Base-by-base conservation (phyloP, 2,113 vertebrate species). In the Xenus cinereus region DNA sequence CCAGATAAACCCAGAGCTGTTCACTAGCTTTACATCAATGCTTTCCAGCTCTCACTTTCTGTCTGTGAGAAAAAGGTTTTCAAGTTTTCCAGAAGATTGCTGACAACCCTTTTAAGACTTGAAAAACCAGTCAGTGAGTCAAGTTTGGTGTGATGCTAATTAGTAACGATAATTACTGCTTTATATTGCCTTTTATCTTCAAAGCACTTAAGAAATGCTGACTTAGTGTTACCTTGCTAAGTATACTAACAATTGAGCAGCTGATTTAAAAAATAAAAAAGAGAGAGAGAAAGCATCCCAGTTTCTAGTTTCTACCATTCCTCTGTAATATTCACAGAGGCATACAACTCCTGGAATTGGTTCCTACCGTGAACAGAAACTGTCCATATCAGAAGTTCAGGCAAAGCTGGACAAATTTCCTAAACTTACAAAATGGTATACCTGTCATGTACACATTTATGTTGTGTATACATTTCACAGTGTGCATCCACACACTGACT, bases 111-210 rank as follows among this genome's bases (percentile, higher is more conserved):
- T 77, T 87, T 51, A 94, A 90, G 73, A 87, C 95, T 93, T 93
- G 96, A 97, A 96, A 96, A 96, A 96, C 88, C 76, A 92, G 97
- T 91, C 59, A 77, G 77, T 79, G 90, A 90, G 75, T 93, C 86
- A 76, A 90, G 84, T 89, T 87, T 91, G 39, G 71, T 69, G 68
- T 68, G 45, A 82, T 78, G 90, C 30, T 96, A 91, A 95, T 95
- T 94, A 93, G 76, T 73, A 76, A 90, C 6, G 75, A 83, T 74
- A 95, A 93, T 90, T 95, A 89, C n/a, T 87, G 56, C 26, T 83
- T 92, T 87, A 37, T 87, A 79, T 85, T 74, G 75, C 33, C 78
- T 93, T 93, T 94, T 80, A 79, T 95, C 93, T 93, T 97, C 86
- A 94, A 92, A 96, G 90, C 39, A 51, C 27, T 82, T 80, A 80